Conservation (phyloP, 2,113 vertebrate species). For the Leptocoma aspasia region DNA sequence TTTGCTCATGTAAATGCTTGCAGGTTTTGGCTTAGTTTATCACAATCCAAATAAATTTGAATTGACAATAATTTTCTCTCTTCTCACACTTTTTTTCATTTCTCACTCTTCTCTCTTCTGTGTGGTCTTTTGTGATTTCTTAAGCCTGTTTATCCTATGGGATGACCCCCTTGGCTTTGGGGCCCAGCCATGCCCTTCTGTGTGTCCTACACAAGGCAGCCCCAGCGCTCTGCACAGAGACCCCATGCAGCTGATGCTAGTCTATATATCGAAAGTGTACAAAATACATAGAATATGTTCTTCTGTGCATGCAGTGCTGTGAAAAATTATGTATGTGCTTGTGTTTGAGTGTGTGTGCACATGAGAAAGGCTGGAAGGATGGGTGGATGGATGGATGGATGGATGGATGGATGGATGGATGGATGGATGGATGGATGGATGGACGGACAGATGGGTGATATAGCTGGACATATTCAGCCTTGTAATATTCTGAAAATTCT, state of each 20-base stretch:
- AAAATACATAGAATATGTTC: background rate
- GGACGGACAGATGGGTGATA: no score
- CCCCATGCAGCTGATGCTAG: accelerated
- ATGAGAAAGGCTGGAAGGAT: background rate
- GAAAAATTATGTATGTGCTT: background rate
- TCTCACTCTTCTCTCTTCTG: background rate
- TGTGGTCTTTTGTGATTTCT: background rate
- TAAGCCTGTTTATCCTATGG: background rate
- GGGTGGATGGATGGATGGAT: background rate
- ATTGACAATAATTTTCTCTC: background rate
- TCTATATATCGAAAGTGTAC: background rate
- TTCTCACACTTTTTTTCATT: background rate
- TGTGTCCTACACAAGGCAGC: background rate
- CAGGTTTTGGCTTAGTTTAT: background rate
- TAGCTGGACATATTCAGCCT: background rate
- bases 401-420: background rate
- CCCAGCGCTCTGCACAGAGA: accelerated
- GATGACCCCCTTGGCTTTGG: background rate
- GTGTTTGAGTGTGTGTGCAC: background rate
- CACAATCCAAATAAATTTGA: background rate
- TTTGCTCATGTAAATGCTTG: background rate
- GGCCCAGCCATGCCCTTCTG: background rate
- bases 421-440: no score
- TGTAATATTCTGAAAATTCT: background rate
- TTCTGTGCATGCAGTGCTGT: background rate